Conservation (phyloP, 2,113 vertebrate species). For the Pelusios castaneus region DNA sequence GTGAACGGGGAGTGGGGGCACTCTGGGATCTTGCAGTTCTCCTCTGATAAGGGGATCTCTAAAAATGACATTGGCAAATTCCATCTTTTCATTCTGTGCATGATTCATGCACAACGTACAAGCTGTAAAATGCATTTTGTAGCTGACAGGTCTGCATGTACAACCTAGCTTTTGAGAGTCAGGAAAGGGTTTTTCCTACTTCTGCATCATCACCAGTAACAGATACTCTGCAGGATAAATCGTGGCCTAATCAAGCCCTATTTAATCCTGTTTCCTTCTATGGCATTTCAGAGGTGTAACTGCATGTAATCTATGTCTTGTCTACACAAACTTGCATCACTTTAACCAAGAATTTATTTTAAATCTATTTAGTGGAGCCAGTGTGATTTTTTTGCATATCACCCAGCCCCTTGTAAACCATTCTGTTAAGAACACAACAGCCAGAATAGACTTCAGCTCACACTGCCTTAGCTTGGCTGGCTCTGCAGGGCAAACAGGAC, state of each 20-base stretch:
- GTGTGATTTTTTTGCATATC: neutral
- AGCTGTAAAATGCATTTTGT: neutral
- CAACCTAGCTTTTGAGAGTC: neutral
- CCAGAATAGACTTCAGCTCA: neutral
- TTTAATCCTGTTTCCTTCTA: neutral
- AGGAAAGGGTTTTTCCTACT: neutral
- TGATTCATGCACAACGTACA: rapidly evolving
- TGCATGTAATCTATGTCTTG: neutral
- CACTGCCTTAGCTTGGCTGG: neutral
- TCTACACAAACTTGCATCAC: neutral
- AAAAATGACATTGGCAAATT: neutral
- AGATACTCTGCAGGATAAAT: neutral
- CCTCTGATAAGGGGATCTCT: neutral
- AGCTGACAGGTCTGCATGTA: rapidly evolving
- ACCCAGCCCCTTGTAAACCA: neutral
- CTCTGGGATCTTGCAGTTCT: neutral
- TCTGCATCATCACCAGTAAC: neutral
- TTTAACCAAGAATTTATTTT: neutral
- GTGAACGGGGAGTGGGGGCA: too few species aligned
- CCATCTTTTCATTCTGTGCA: neutral
- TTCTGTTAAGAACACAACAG: neutral
- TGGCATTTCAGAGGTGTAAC: neutral
- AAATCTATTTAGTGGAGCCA: neutral
- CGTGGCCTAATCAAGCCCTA: neutral
- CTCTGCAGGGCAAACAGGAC: neutral